A percentile compares a stretch with the other conserved stretches of the same genome.
These are phyloP conservation scores for Cistogaster globosa DNA, from an alignment of 2,888 invertebrate species.

Conservation along the genomic window DNA sequence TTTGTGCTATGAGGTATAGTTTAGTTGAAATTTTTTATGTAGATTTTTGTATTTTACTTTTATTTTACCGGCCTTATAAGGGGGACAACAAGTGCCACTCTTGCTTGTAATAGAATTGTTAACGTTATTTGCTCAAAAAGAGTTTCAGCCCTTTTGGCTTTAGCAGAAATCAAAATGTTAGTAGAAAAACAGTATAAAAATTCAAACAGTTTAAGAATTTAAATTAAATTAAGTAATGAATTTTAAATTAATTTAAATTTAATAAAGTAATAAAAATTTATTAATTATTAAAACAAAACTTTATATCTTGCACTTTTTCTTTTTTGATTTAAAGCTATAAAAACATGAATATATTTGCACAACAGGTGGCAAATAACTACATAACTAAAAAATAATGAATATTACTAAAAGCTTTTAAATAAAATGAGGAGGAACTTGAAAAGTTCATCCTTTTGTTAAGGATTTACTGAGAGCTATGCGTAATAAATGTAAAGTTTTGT, in stretches of 20 bases:
- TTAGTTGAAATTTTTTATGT: constrained; percentile 25
- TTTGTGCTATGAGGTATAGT: constrained; percentile 30
- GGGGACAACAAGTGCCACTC: constrained; percentile 62
- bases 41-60: constrained; percentile 32
- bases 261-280: background rate
- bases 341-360: no score
- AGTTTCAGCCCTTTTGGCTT: constrained; percentile 33
- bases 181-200: background rate
- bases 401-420: no score
- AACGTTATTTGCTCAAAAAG: constrained; percentile 10
- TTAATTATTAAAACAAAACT: background rate
- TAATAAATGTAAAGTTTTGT: no score
- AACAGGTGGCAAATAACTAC: no score
- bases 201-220: background rate
- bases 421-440: no score
- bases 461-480: no score
- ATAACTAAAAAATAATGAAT: no score
- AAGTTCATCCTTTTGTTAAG: no score
- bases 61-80: constrained; percentile 48
- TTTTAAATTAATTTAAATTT: background rate
- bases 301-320: background rate
- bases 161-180: constrained; percentile 45
- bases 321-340: no score
- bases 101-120: constrained; percentile 10
- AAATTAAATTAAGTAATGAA: constrained; percentile 7